Base-by-base conservation (phyloP, 2,113 vertebrate species). In the Circaetus cinerascens region DNA sequence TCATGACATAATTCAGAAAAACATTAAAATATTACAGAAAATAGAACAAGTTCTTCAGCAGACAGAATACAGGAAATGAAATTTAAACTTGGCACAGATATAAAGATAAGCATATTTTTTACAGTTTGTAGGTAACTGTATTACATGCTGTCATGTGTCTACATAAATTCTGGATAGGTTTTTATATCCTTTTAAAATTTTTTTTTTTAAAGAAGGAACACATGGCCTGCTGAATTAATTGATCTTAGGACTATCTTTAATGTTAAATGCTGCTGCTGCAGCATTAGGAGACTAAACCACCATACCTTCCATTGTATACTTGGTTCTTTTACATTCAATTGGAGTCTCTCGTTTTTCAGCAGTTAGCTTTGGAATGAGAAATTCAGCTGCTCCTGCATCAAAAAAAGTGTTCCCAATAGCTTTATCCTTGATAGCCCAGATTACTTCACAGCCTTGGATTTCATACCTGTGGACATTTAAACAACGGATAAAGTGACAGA, bases 391-490 rank as follows among this genome's bases (percentile, higher is more conserved):
- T 84, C 99, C 99, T 5, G 98, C 98, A 53, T 99, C 99, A 57
- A 99, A 99, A 96, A 99, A 99, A 11, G 99, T 99, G 94, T 99
- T 99, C 53, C 99, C 99, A 84, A 99, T 99, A 74, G 99, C 99
- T 97, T 99, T 99, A 97, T 99, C 99, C 98, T 99, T 99, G 92
- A 99, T 98, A 14, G 98, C 99, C 99, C 99, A 99, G 95, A 99
- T 98, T 36, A 99, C 99, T 97, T 99, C 99, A 53, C 99, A 99
- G 82, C 99, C 99, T 96, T 99, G 98, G 62, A 99, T 98, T 97
- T 99, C 99, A 94, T 99, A 99, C 67, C 98, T 98, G 94, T 40
- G 43, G 71, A 83, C 51, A 93, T 74, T 76, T 77, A 87, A 96
- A 43, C 67, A 94, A 36, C 2, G 25, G 63, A 82, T 46, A 84